Percentiles rank a stretch among this genome's conserved stretches.
These are phyloP conservation scores for Drosophila paranaensis DNA, from an alignment of 2,888 invertebrate species.

Conservation along the genomic window DNA sequence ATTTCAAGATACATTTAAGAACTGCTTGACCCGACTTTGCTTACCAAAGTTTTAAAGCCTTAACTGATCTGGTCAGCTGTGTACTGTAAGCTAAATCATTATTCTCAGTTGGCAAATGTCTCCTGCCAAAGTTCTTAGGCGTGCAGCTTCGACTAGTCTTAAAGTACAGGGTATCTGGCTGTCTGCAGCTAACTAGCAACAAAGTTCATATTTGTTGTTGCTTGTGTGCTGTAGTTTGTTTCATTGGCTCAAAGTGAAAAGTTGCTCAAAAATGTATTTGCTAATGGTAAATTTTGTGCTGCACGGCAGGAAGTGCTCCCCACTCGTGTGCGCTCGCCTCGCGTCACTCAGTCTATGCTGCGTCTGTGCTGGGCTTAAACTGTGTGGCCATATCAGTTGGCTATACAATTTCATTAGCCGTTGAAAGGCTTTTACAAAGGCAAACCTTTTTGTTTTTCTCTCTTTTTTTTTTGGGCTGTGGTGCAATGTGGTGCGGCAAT, in stretches of 20 bases:
- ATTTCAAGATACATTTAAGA: too few species aligned
- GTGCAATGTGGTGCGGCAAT: slow-evolving; percentile 53
- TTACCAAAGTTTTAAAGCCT: background rate
- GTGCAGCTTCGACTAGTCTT: background rate
- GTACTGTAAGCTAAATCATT: too few species aligned
- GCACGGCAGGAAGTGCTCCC: background rate
- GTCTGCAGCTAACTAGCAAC: background rate
- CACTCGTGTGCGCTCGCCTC: background rate
- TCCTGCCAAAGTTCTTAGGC: background rate
- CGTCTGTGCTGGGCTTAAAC: background rate
- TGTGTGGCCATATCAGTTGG: slow-evolving; percentile 35
- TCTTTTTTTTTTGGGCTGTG: slow-evolving; percentile 12
- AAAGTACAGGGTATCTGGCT: background rate
- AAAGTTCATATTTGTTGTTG: slow-evolving; percentile 3
- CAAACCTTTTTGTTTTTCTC: slow-evolving; percentile 43
- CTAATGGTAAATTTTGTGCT: slow-evolving; percentile 32
- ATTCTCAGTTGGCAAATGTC: too few species aligned
- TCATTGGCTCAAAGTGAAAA: slow-evolving; percentile 32
- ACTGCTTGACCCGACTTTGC: too few species aligned
- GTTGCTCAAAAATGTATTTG: slow-evolving; percentile 22
- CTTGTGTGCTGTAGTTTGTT: slow-evolving; percentile 26
- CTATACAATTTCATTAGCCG: slow-evolving; percentile 60
- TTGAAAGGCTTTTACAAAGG: slow-evolving; percentile 40
- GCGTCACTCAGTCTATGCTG: background rate
- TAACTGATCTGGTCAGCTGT: too few species aligned